Evolutionary conservation across 2,113 vertebrate genomes (phyloP).

Genomic region (Acanthochromis polyacanthus): DNA sequence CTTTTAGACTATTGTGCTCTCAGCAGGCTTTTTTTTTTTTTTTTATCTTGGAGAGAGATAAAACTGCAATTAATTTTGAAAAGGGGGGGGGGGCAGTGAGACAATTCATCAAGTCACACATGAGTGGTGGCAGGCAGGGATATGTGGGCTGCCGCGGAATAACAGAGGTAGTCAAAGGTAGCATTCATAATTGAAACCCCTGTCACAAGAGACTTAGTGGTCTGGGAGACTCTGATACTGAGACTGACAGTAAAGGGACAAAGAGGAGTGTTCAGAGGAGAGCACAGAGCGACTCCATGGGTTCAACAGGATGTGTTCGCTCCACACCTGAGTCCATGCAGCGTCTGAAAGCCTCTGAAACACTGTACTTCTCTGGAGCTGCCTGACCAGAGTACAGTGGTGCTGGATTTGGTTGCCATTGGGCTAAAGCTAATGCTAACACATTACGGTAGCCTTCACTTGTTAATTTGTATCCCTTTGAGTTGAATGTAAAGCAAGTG

Average conservation of each 20-base stretch:
- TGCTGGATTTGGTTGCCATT: slow-evolving; percentile 4
- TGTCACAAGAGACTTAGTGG: slow-evolving; percentile 72
- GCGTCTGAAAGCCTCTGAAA: slow-evolving; percentile 39
- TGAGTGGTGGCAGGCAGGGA: slow-evolving; percentile 77
- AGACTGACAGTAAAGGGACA: slow-evolving; percentile 69
- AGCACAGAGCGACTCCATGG: slow-evolving; percentile 40
- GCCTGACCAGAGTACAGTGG: not conserved
- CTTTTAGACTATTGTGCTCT: slow-evolving; percentile 76
- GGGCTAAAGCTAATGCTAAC: no score
- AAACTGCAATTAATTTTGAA: slow-evolving; percentile 84
- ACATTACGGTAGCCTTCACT: no score
- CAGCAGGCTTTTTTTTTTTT: slow-evolving; percentile 49
- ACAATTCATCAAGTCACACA: slow-evolving; percentile 84
- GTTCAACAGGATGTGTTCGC: slow-evolving; percentile 56
- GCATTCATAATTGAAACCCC: slow-evolving; percentile 77
- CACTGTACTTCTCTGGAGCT: not conserved
- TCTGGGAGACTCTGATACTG: slow-evolving; percentile 75
- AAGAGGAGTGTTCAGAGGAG: slow-evolving; percentile 62
- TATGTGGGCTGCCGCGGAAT: slow-evolving; percentile 71
- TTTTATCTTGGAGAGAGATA: slow-evolving; percentile 75
- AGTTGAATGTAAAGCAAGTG: no score
- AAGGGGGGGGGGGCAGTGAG: slow-evolving; percentile 68
- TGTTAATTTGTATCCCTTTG: no score
- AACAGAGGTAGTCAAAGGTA: slow-evolving; percentile 79
- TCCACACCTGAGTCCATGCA: slow-evolving; percentile 47